phyloP scores from a whole-genome alignment of 2,113 vertebrate genomes.

The Miniopterus natalensis region DNA sequence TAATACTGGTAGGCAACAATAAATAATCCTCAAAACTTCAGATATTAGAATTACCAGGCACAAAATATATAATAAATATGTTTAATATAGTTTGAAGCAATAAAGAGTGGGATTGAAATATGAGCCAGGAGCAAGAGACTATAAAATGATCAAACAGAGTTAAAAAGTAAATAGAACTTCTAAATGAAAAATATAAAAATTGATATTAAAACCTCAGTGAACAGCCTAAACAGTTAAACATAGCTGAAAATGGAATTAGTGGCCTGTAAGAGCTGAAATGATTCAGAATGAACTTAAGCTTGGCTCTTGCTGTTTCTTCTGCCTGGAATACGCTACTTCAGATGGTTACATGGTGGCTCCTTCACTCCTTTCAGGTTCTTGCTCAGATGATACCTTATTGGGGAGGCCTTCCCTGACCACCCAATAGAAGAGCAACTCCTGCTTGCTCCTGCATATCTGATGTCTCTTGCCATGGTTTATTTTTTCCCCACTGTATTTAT shows the following conservation, averaged over 20 bases:
- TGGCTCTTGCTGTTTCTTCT: not conserved
- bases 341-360: not conserved
- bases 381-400: not conserved
- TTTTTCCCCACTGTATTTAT: not conserved
- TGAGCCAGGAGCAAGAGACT: not conserved
- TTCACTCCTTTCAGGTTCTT: not conserved
- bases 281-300: not conserved
- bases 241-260: not conserved
- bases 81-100: slow-evolving; percentile 16
- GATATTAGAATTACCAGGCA: not conserved
- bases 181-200: slow-evolving; percentile 15
- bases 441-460: not conserved
- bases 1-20: not conserved
- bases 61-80: not conserved
- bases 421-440: not conserved
- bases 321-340: not conserved
- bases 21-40: not conserved
- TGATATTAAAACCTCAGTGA: not conserved
- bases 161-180: slow-evolving; percentile 10
- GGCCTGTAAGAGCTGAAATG: not conserved
- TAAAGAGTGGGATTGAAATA: slow-evolving; percentile 34
- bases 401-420: no score
- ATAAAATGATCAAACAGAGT: not conserved
- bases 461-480: not conserved
- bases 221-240: not conserved